Base-by-base conservation (phyloP, 1,140 invertebrate genomes). In the Leptinotarsa undecemlineata region DNA sequence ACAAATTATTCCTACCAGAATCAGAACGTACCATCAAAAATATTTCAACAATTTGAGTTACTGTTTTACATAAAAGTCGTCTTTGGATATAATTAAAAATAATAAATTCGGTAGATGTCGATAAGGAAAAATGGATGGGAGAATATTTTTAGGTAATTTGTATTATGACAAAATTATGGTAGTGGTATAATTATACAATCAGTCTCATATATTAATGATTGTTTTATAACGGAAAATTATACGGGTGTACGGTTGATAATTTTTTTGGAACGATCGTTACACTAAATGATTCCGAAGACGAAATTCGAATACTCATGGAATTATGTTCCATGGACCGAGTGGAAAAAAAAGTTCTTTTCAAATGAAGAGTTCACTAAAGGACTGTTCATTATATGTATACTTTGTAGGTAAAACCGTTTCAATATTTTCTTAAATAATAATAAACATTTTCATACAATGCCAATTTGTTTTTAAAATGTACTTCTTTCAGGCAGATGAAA, bases 1-100 rank as follows among this genome's bases (percentile, higher is more conserved):
- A 14, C 3, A 42, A 68, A 68, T 68, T 68, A 42, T 68, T 68
- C 33, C 42, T 64, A 15, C 13, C 66, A 15, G 42, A 68, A 68
- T 68, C 66, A 42, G 66, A 33, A 47, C 66, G 42, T 42, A n/a
- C 66, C 66, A 68, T 68, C 66, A 19, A 14, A 26, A 47, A 48
- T 68, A 42, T 68, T 68, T 47, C 33, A 47, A 33, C 42, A 66
- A 66, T 66, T 66, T 66, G 26, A 33, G 63, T 66, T 48, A 68
- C 66, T 68, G 66, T 68, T 68, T 68, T 42, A 33, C 66, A 68
- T 68, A 68, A 42, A 26, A 42, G 66, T 42, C 66, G 8, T 23
- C 23, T 64, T 21, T 64, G 20, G 20, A 23, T 64, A 64, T 64
- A 64, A 64, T 23, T 64, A 26, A 64, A 64, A 64, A 57, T 57